Percentiles rank a stretch among this genome's conserved stretches.
Conservation (phyloP, 1,140 invertebrate genomes). For the Copidosoma floridanum region DNA sequence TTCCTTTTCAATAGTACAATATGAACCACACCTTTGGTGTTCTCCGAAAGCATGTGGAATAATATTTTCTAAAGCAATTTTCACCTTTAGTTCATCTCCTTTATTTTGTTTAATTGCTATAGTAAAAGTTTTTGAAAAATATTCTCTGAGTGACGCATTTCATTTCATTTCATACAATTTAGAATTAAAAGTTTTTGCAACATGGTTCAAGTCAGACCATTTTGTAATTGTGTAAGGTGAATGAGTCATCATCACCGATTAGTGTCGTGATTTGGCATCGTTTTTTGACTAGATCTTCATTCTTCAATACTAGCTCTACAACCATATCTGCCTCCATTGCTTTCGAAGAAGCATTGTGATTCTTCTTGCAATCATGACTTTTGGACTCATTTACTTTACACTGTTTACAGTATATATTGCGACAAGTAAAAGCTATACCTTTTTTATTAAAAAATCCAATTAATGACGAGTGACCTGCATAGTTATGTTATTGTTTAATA, state of each 20-base stretch:
- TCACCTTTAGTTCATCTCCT: not conserved
- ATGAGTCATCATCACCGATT: conserved; percentile 3
- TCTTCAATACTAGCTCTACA: conserved; percentile 13
- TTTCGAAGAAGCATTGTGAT: conserved; percentile 9
- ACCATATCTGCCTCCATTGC: conserved; percentile 13
- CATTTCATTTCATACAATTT: conserved; percentile 14
- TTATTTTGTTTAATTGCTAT: not conserved
- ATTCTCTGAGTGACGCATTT: conserved; percentile 1
- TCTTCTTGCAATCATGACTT: no score
- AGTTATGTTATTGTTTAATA: conserved; percentile 1
- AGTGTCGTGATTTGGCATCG: conserved; percentile 5
- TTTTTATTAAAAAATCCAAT: conserved; percentile 10
- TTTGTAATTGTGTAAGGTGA: conserved; percentile 6
- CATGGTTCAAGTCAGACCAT: conserved; percentile 19
- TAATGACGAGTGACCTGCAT: no score
- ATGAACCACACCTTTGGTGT: conserved; percentile 3
- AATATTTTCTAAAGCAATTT: conserved; percentile 11
- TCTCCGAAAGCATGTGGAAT: conserved; percentile 10
- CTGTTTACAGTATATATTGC: conserved; percentile 10
- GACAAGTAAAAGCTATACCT: not conserved
- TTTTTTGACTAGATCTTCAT: not conserved
- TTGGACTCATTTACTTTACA: not conserved
- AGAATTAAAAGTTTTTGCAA: conserved; percentile 4
- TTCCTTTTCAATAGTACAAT: not conserved
- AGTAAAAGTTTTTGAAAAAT: conserved; percentile 11